A percentile compares a stretch with the other conserved stretches of the same genome.
Conservation (phyloP, 1,140 invertebrate genomes). For the Drosophila biarmipes region DNA sequence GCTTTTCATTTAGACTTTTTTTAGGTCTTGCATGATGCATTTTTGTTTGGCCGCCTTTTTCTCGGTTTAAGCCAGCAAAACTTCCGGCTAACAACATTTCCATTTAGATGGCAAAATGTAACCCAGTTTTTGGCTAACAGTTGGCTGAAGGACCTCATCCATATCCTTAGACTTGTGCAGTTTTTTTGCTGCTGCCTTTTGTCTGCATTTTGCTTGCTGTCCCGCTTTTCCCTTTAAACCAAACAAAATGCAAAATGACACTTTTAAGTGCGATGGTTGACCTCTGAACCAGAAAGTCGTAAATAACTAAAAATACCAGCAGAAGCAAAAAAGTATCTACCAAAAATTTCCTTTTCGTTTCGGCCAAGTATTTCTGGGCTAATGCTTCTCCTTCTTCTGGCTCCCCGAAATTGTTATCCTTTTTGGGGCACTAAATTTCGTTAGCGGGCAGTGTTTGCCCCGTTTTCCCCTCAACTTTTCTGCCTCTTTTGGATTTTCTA, state of each 20-base stretch:
- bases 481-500: conserved; percentile 44
- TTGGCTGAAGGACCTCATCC: conserved; percentile 35
- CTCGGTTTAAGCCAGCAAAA: conserved; percentile 26
- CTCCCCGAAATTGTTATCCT: conserved; percentile 49
- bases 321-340: conserved; percentile 8
- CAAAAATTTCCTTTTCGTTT: conserved; percentile 69
- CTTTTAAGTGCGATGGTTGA: conserved; percentile 80
- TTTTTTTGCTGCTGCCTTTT: conserved; percentile 33
- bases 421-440: conserved; percentile 76
- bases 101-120: conserved; percentile 71
- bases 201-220: conserved; percentile 57
- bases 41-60: conserved; percentile 31
- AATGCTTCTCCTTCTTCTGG: conserved; percentile 48
- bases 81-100: conserved; percentile 74
- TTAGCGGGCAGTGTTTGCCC: conserved; percentile 70
- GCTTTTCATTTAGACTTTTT: conserved; percentile 5
- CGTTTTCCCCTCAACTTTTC: conserved; percentile 1
- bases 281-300: conserved; percentile 81
- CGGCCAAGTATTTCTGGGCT: conserved; percentile 66
- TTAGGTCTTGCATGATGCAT: conserved; percentile 36
- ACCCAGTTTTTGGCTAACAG: conserved; percentile 63
- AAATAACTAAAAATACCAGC: conserved; percentile 57
- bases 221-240: conserved; percentile 17
- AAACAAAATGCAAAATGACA: conserved; percentile 77
- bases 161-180: conserved; percentile 37